Percentiles rank a stretch among this genome's conserved stretches.
These are phyloP conservation scores for Ara ararauna DNA, from an alignment of 2,797 vertebrate genomes.

Conservation along the genomic window DNA sequence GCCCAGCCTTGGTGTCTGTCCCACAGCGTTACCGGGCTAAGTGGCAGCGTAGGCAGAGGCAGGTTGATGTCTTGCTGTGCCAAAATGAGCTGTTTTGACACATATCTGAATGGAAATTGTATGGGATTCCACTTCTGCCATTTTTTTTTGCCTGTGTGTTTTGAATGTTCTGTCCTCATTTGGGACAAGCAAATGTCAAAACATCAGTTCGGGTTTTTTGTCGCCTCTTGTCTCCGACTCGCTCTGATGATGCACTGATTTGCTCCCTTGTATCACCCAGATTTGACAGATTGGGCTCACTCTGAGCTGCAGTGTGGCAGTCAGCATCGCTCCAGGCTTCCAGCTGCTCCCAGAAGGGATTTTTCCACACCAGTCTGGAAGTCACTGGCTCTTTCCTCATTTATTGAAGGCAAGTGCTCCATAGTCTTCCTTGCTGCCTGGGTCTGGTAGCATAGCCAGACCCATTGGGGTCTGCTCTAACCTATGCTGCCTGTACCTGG, in stretches of 20 bases:
- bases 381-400: fast-evolving
- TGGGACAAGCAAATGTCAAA: constrained; percentile 3
- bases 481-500: neutral
- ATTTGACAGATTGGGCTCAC: fast-evolving
- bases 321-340: neutral
- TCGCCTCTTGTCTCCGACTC: fast-evolving
- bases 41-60: neutral
- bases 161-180: neutral
- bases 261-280: neutral
- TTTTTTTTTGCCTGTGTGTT: fast-evolving
- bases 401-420: neutral
- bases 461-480: neutral
- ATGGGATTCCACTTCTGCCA: neutral
- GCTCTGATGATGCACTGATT: neutral
- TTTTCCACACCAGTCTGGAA: neutral
- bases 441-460: neutral
- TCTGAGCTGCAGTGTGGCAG: neutral
- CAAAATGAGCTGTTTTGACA: neutral
- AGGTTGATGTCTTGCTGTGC: neutral
- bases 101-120: neutral
- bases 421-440: neutral
- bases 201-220: neutral
- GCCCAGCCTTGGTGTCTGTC: neutral
- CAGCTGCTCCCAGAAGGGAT: fast-evolving
- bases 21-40: neutral